Evolutionary conservation across 2,113 vertebrate genomes (phyloP).

Genomic region (Cryptomyrus ogoouensis): DNA sequence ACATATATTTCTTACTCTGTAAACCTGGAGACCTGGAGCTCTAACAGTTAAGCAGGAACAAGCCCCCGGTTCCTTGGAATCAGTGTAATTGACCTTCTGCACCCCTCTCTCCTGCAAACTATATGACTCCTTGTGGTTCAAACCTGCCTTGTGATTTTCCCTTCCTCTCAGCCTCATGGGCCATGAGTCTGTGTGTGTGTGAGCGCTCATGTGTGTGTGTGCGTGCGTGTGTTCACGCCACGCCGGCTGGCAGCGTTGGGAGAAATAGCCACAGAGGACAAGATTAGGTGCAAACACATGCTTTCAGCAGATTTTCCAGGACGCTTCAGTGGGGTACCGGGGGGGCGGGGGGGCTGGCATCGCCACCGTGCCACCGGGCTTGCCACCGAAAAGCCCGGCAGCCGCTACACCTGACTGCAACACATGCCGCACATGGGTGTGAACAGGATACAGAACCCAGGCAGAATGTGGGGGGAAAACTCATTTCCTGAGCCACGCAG

Average conservation of each 20-base stretch:
- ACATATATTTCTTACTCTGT: not conserved
- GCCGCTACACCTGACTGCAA: slow-evolving; percentile 42
- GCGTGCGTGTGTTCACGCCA: not conserved
- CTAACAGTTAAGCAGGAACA: not conserved
- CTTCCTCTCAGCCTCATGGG: slow-evolving; percentile 14
- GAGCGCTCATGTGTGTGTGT: slow-evolving; percentile 15
- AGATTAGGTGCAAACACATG: slow-evolving; percentile 35
- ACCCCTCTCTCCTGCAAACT: slow-evolving; percentile 24
- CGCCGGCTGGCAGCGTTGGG: slow-evolving; percentile 1
- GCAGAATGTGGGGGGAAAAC: slow-evolving; percentile 30
- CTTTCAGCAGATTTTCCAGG: slow-evolving; percentile 32
- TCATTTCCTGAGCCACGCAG: slow-evolving; percentile 34
- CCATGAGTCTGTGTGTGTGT: slow-evolving; percentile 6
- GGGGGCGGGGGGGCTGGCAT: slow-evolving; percentile 36
- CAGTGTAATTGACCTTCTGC: not conserved
- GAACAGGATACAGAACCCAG: slow-evolving; percentile 34
- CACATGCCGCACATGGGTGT: slow-evolving; percentile 37
- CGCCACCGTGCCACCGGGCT: slow-evolving; percentile 51
- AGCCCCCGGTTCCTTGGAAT: not conserved
- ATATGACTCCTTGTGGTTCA: slow-evolving; percentile 52
- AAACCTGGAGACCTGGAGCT: not conserved
- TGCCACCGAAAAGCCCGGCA: slow-evolving; percentile 34
- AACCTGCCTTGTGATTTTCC: slow-evolving; percentile 56
- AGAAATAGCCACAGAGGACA: slow-evolving; percentile 11
- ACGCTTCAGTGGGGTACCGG: slow-evolving; percentile 17